A percentile compares a stretch with the other conserved stretches of the same genome.
Evolutionary conservation across 2,113 vertebrate genomes (phyloP).

Genomic region (Aspiorhynchus laticeps): DNA sequence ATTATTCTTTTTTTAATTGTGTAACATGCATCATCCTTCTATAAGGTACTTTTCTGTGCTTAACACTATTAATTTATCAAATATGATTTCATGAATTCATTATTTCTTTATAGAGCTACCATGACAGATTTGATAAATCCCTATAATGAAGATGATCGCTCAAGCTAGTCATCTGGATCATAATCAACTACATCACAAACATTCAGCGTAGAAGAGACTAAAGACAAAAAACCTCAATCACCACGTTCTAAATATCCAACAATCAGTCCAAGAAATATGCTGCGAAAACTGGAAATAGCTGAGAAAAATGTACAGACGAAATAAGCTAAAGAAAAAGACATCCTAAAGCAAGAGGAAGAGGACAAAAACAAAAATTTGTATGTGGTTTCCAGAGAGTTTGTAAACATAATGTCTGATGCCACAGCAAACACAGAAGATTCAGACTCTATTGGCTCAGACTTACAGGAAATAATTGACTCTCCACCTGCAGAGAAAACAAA

Average conservation of each 20-base stretch:
- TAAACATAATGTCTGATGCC: background rate
- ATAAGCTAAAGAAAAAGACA: background rate
- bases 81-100: background rate
- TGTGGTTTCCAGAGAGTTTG: background rate
- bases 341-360: background rate
- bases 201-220: background rate
- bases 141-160: background rate
- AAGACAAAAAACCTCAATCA: background rate
- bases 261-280: conserved; percentile 2
- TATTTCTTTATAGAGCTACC: background rate
- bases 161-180: background rate
- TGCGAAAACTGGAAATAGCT: background rate
- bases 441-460: background rate
- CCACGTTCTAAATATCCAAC: background rate
- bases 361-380: background rate
- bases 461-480: background rate
- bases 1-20: background rate
- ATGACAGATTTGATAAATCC: background rate
- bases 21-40: background rate
- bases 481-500: background rate
- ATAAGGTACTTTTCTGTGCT: background rate
- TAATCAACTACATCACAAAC: background rate
- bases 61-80: background rate
- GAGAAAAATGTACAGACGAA: background rate
- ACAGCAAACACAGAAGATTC: background rate